Base-by-base conservation (phyloP, 2,113 vertebrate species). In the Colossoma macropomum region DNA sequence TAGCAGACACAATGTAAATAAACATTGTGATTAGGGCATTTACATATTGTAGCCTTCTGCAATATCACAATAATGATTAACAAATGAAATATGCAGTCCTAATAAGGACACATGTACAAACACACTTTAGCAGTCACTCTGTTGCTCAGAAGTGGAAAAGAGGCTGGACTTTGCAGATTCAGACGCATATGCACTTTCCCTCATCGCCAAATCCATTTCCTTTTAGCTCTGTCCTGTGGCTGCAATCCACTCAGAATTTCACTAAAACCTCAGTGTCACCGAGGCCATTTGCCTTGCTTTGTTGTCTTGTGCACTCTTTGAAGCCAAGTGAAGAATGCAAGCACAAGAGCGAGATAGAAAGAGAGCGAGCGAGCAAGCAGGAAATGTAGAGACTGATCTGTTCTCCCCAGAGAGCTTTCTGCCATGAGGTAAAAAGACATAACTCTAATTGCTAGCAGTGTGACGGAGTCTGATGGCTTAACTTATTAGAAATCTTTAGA, bases 401-500 rank as follows among this genome's bases (percentile, higher is more conserved):
- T 32, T 10, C 63, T 65, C 60, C 84, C 74, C 25, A 34, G 65
- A 70, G 74, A 66, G 10, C 76, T 34, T 62, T 83, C 65, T 52
- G 21, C 75, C 21, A 63, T 30, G 66, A 32, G 81, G 75, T 63
- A 72, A 54, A 81, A 65, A 78, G 45, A 45, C 34, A 71, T 50
- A 73, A 70, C 65, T 84, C 79, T 86, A 87, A 88, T 86, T 88
- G 85, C 65, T 59, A 71, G 48, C 75, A 54, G 66, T 12, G 60
- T 72, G 75, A 28, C 76, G 32, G 71, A 79, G 71, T 25, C 75
- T 74, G 34, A 41, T 86, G 71, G 74, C 69, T 86, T 80, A 79
- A 86, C 87, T 89, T 89, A 90, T 92, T 89, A 87, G 76, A 79
- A 54, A 85, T 89, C 89, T 89, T 92, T 92, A 91, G 90, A 92